Evolutionary conservation across 2,888 invertebrate genomes (phyloP).

Genomic region (Drepanosiphum platanoidis): DNA sequence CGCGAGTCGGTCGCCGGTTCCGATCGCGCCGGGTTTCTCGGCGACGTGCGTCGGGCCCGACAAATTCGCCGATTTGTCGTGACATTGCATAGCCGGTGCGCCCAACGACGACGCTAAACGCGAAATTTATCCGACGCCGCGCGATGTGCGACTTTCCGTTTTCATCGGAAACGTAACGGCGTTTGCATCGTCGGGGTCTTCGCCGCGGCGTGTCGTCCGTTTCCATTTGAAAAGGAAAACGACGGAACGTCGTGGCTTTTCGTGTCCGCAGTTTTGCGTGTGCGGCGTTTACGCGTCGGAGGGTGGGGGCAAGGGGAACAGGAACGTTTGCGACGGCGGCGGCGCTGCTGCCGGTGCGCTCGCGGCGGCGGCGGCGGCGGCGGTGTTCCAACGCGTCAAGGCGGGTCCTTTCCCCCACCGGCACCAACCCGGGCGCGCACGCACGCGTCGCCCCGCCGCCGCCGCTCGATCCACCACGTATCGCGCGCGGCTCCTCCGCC

Average conservation of each 20-base stretch:
- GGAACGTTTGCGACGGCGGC: constrained; percentile 6
- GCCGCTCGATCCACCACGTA: constrained; percentile 9
- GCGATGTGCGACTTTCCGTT: background rate
- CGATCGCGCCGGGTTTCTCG: background rate
- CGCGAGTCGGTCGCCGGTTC: background rate
- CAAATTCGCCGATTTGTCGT: too few relatives aligned
- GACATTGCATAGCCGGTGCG: constrained; percentile 57
- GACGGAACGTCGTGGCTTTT: too few relatives aligned
- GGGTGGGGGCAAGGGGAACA: background rate
- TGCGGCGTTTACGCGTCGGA: too few relatives aligned
- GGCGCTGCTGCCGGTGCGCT: background rate
- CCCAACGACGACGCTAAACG: constrained; percentile 22
- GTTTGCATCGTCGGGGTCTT: too few relatives aligned
- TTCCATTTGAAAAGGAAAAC: too few relatives aligned
- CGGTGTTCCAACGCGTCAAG: constrained; percentile 62
- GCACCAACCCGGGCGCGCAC: constrained; percentile 19
- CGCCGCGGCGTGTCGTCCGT: too few relatives aligned
- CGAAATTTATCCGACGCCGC: background rate
- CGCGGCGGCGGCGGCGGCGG: constrained; percentile 23
- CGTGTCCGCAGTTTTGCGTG: too few relatives aligned
- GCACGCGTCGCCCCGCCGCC: constrained; percentile 20
- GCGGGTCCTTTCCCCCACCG: constrained; percentile 60
- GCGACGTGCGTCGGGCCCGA: background rate
- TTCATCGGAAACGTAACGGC: too few relatives aligned
- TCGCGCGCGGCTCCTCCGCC: background rate